Conservation (phyloP, 2,888 invertebrate genomes). For the Drosophila tanythrix region DNA sequence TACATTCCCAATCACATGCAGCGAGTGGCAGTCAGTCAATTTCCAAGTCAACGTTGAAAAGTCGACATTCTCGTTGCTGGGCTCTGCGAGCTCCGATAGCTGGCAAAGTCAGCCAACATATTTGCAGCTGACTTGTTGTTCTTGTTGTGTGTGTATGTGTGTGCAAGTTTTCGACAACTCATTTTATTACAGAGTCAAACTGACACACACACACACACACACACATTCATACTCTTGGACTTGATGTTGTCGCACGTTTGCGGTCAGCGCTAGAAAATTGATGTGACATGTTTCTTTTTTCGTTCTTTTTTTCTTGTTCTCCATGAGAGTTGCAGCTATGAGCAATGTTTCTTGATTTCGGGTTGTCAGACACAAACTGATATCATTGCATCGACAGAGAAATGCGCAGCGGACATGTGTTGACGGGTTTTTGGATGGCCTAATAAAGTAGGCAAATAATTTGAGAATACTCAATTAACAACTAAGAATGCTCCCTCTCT, state of each 20-base stretch:
- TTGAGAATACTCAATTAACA: not conserved
- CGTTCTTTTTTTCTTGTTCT: slow-evolving; percentile 1
- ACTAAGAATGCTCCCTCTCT: not conserved
- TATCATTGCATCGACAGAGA: slow-evolving; percentile 17
- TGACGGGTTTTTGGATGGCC: slow-evolving; percentile 28
- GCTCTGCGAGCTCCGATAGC: slow-evolving; percentile 25
- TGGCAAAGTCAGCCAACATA: slow-evolving; percentile 72
- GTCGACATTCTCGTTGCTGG: slow-evolving; percentile 44
- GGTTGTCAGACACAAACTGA: slow-evolving; percentile 34
- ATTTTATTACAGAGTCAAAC: slow-evolving; percentile 69
- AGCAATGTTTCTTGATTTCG: slow-evolving; percentile 68
- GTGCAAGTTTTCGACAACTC: slow-evolving; percentile 74
- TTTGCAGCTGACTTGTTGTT: slow-evolving; percentile 60
- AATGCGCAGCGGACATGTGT: slow-evolving; percentile 16
- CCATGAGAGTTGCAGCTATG: slow-evolving; percentile 33
- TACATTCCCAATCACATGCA: slow-evolving; percentile 17
- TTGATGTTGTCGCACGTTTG: slow-evolving; percentile 68
- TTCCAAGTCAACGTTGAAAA: slow-evolving; percentile 75
- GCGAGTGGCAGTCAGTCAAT: slow-evolving; percentile 66
- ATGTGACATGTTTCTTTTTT: slow-evolving; percentile 60
- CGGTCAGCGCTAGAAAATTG: slow-evolving; percentile 68
- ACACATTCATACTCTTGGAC: slow-evolving; percentile 34
- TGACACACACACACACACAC: slow-evolving; percentile 4
- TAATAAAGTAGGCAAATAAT: slow-evolving; percentile 9
- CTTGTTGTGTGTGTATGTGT: slow-evolving; percentile 2